phyloP scores from a whole-genome alignment of 2,113 vertebrate genomes.

The Calidris pugnax region DNA sequence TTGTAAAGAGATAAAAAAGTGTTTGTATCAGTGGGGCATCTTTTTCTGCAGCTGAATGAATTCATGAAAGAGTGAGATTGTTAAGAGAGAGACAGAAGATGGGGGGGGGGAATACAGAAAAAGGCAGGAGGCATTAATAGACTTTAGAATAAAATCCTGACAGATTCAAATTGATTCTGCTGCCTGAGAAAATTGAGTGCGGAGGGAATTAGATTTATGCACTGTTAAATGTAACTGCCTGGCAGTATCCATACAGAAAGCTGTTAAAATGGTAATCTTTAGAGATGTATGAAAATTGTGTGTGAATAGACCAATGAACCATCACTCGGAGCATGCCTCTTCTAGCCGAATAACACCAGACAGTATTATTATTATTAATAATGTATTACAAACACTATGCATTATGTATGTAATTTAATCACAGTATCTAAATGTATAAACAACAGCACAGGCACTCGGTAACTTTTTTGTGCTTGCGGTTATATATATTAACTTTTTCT shows the following conservation, averaged over 20 bases:
- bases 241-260: conserved; percentile 59
- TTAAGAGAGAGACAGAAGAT: not conserved
- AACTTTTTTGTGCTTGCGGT: not conserved
- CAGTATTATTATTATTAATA: conserved; percentile 37
- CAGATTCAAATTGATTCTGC: conserved; percentile 77
- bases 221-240: conserved; percentile 71
- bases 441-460: not conserved
- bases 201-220: conserved; percentile 72
- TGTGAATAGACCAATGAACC: conserved; percentile 65
- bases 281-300: conserved; percentile 68
- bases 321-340: conserved; percentile 31
- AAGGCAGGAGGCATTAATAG: conserved; percentile 58
- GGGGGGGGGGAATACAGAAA: not conserved
- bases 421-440: conserved; percentile 37
- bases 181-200: conserved; percentile 72
- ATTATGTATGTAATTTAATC: conserved; percentile 65
- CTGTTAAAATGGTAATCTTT: conserved; percentile 74
- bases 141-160: conserved; percentile 74
- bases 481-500: not conserved
- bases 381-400: conserved; percentile 47
- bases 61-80: conserved; percentile 51
- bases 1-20: conserved; percentile 70
- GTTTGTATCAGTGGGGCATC: conserved; percentile 56
- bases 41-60: conserved; percentile 49
- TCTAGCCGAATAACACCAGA: conserved; percentile 13